Evolutionary conservation across 2,888 invertebrate genomes (phyloP), one percentile per base, ranked within the genome.

Genomic region (Parnassius mnemosyne): DNA sequence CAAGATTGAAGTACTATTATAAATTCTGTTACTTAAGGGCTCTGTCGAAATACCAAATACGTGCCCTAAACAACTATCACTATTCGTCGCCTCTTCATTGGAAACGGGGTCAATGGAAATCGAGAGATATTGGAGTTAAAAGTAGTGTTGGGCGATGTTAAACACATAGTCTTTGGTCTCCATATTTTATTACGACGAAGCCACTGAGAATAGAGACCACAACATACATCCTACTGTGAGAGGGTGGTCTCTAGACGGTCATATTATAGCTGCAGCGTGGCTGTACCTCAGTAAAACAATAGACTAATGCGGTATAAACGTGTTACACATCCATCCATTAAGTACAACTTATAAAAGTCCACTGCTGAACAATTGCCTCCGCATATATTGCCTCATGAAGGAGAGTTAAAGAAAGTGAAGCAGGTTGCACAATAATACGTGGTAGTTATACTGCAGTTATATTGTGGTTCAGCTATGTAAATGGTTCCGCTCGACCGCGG

Each of bases 41-140:
- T 54, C 43, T 43, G 54, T 16, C 42, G 53, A 46, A 55, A 44
- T 54, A 44, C 13, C 43, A 25, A 55, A 44, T 54, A 44, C 44
- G 54, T 25, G 46, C 12, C 25, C 20, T 2, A 11, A 20, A 10
- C 46, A 25, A 10, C 44, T 20, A 46, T 16, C 25, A 16, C 10
- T 44, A 54, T 3, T 12, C 54, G 54, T 25, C 44, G 20, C 44
- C 46, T 25, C 43, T 44, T n/a, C 46, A 43, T 2, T 12, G 44
- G 1, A 46, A 55, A 46, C 54, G 54, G 25, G 54, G 54, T 55
- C 54, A 25, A 3, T 1, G 44, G 46, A 25, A 25, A 44, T 44
- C 20, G 53, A 43, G 52, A 52, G 41, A 52, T 52, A 34, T 34
- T 34, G 7, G 3, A 52, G 52, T 52, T 41, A 5, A 12, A 10